Base-by-base conservation (phyloP, 2,888 invertebrate species). In the Esperia sulphurella region DNA sequence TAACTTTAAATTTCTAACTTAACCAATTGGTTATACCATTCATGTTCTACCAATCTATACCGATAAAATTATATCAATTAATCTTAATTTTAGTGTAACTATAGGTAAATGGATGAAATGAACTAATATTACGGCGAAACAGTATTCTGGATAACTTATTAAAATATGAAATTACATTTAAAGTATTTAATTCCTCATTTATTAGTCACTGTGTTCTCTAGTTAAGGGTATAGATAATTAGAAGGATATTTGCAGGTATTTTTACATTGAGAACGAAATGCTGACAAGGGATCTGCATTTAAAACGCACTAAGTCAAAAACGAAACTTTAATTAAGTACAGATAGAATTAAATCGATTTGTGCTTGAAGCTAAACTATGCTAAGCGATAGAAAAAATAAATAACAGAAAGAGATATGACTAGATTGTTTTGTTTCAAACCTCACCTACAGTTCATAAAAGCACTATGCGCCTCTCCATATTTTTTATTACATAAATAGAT, bases 311-410 rank as follows among this genome's bases (percentile, higher is more conserved):
- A 58, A 48, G 55, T 61, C n/a, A 59, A 52, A 65, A 59, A 63
- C 61, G 50, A 65, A 59, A 63, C 61, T 49, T 55, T 60, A 59
- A 57, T 54, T 57, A 58, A 60, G 65, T 66, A 69, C 58, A 59
- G 66, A 60, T 65, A 69, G 57, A 66, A 63, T 66, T 58, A 69
- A 69, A 58, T 58, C 65, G 67, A 65, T 69, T 63, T 70, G 83
- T 87, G 89, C 89, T 89, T 89, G 88, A 87, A 89, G 89, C 89
- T 88, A 89, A 84, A 86, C 86, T 89, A 88, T 89, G 84, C 88
- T 88, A 89, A 87, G 88, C 88, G 79, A 83, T 80, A 83, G 83
- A 80, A 71, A 82, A 80, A 83, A 79, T 71, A 81, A 82, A 75
- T 74, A 81, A 83, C 80, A 76, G 78, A 88, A 82, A 73, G 69